Conservation (phyloP, 2,888 invertebrate genomes). For the Choreutis nemorana region DNA sequence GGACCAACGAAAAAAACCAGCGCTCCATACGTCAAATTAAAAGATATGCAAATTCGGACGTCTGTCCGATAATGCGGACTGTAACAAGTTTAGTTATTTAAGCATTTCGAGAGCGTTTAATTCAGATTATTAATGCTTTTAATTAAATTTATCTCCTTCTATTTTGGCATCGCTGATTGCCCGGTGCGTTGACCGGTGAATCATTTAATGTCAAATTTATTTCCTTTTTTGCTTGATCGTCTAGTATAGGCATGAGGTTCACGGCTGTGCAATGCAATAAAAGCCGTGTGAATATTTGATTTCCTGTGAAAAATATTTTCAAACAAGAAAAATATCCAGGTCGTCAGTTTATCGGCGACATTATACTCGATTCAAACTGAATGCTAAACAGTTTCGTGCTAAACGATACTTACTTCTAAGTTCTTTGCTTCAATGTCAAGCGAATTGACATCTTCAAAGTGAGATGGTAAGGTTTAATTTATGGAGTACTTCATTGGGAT, state of each 20-base stretch:
- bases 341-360: constrained; percentile 51
- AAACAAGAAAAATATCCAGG: constrained; percentile 50
- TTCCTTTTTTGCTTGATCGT: no score
- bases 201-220: constrained; percentile 24
- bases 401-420: constrained; percentile 31
- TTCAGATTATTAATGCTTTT: constrained; percentile 50
- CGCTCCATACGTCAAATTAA: constrained; percentile 43
- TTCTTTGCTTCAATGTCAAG: no score
- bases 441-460: no score
- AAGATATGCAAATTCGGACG: constrained; percentile 49
- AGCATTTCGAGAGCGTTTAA: constrained; percentile 42
- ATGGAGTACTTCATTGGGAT: no score
- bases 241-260: no score
- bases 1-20: constrained; percentile 19
- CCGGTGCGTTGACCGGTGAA: constrained; percentile 42
- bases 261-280: constrained; percentile 7
- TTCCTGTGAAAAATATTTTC: constrained; percentile 33
- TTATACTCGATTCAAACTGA: constrained; percentile 46
- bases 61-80: constrained; percentile 31
- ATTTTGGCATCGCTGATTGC: constrained; percentile 39
- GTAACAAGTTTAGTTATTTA: constrained; percentile 36
- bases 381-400: constrained; percentile 59
- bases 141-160: constrained; percentile 54
- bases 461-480: no score
- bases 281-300: constrained; percentile 41